Conservation (phyloP, 2,888 invertebrate genomes). For the Cataglyphis livida region DNA sequence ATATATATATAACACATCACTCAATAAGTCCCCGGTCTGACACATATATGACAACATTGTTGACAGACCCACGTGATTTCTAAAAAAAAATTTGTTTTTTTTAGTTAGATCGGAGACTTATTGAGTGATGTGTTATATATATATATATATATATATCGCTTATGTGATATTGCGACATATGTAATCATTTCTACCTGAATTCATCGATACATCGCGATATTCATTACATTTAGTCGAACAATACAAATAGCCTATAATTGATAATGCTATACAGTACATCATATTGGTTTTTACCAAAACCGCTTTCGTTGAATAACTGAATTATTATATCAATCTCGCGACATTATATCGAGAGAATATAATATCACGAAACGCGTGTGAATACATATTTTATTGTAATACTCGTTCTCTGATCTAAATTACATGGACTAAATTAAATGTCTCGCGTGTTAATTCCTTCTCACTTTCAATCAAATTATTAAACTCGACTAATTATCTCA, state of each 20-base stretch:
- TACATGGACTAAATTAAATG: background rate
- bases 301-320: conserved; percentile 7
- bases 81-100: no score
- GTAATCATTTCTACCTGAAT: background rate
- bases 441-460: background rate
- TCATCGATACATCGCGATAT: background rate
- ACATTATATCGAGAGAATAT: background rate
- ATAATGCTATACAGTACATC: background rate
- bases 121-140: background rate
- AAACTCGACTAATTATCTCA: background rate
- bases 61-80: no score
- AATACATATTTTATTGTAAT: background rate
- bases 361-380: background rate
- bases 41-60: no score
- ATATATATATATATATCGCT: background rate
- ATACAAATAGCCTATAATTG: conserved; percentile 1
- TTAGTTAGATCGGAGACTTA: no score
- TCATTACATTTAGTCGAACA: background rate
- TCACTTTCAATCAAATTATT: background rate
- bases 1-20: no score
- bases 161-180: background rate
- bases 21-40: no score
- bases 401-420: background rate
- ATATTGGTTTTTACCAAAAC: conserved; percentile 20
- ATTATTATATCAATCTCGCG: conserved; percentile 25